Base-by-base conservation (phyloP, 2,113 vertebrate species). In the Himantopus leucocephalus region DNA sequence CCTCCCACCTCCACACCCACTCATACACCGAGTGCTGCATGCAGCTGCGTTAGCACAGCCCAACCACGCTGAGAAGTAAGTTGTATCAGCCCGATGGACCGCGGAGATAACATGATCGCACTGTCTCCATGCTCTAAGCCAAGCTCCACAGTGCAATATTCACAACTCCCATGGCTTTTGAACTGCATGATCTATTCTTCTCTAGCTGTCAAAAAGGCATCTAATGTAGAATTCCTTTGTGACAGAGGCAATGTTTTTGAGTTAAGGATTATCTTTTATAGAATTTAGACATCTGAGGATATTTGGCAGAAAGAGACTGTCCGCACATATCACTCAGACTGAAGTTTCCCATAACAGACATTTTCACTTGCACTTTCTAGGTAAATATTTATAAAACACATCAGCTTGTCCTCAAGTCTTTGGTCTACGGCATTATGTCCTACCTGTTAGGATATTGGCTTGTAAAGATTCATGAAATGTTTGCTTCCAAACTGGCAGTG, bases 51-150 rank as follows among this genome's bases (percentile, higher is more conserved):
- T 56, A 56, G 19, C 6, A 22, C 35, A 62, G 37, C 84, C 24
- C 52, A 52, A 0, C 22, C n/a, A 32, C 26, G 7, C 23, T 7
- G 17, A 41, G 63, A 72, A 45, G 34, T 30, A 43, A 27, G 47
- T 39, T 52, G 5, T 15, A 30, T n/a, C 80, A 77, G 30, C 26
- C 30, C 0, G 0, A 19, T 9, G 15, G 55, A 70, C 53, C 2
- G 1, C 1, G 1, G 21, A 59, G 30, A 5, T 22, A 59, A 73
- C 2, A 1, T 9, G 37, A 43, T 15, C 1, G 0, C 3, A 1
- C 67, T 58, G 18, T 10, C 43, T 74, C 37, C 8, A 2, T 39
- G 13, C 19, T 18, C 43, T 2, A 8, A 39, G n/a, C 56, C 45
- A 24, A 43, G 45, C 56, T 37, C n/a, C 20, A 34, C 27, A 22